These are phyloP conservation scores for Tachystola acroxantha DNA, from an alignment of 2,888 invertebrate species.

Conservation along the genomic window DNA sequence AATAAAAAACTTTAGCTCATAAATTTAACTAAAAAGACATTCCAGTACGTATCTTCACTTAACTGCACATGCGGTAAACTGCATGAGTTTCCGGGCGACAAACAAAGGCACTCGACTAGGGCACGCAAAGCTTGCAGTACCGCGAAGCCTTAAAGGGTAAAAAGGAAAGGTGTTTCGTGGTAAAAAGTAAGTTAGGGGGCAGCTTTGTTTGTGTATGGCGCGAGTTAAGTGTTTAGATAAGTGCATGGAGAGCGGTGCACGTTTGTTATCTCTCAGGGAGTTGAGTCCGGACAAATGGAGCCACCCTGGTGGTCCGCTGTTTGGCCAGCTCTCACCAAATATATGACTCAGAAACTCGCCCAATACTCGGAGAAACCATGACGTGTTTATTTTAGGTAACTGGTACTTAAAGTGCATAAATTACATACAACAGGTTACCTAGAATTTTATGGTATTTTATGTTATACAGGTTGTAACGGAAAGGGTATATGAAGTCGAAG, in stretches of 20 bases:
- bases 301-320: conserved; percentile 69
- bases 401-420: too few relatives aligned
- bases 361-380: conserved; percentile 20
- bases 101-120: conserved; percentile 54
- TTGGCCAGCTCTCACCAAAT: conserved; percentile 59
- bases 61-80: conserved; percentile 61
- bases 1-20: conserved; percentile 26
- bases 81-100: conserved; percentile 63
- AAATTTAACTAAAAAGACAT: conserved; percentile 52
- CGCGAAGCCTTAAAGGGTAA: conserved; percentile 65
- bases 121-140: conserved; percentile 61
- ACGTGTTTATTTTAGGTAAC: too few relatives aligned
- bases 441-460: too few relatives aligned
- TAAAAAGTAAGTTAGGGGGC: conserved; percentile 71
- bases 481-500: too few relatives aligned
- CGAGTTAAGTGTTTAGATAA: conserved; percentile 76
- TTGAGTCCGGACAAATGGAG: conserved; percentile 65
- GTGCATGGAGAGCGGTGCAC: conserved; percentile 67
- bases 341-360: conserved; percentile 45
- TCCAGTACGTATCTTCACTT: conserved; percentile 52
- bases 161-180: conserved; percentile 64
- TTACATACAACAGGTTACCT: too few relatives aligned
- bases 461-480: too few relatives aligned
- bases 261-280: conserved; percentile 72
- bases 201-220: conserved; percentile 72